Base-by-base conservation (phyloP, 2,888 invertebrate genomes). In the Allolobophora icterica region DNA sequence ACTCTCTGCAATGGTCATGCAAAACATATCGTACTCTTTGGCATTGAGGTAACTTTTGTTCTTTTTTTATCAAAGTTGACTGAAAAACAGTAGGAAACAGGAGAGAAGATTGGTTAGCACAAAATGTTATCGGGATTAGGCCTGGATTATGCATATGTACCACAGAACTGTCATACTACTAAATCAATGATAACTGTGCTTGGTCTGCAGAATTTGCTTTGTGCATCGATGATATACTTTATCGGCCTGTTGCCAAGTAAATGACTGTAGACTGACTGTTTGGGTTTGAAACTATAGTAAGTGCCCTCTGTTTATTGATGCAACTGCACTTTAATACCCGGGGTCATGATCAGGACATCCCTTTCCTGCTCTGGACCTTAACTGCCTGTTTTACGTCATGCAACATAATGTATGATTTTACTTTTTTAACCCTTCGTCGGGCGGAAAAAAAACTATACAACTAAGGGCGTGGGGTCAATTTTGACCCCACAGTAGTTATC, bases 21-120 rank as follows among this genome's bases (percentile, higher is more conserved):
- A 17, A 92, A 93, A 91, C 94, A 95, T 92, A 93, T 95, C 42
- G 94, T 95, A 19, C 92, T 95, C 17, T 95, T 95, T 94, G 95
- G 95, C 17, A 94, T 95, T 92, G 95, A 95, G 94, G 95, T 95
- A 91, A 34, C 38, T 35, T 58, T n/a, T 89, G 71, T 71, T 45
- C 45, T 38, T 38, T 71, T 30, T 71, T 30, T 11, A 71, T n/a
- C 11, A 30, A 11, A n/a, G 0, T 3, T 71, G 8, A 13, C 15
- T 71, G 15, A 8, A 71, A n/a, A 30, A 71, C n/a, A n/a, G 71
- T n/a, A n/a, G 30, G n/a, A 8, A n/a, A n/a, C n/a, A n/a, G 17
- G 17, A n/a, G 8, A n/a, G 30, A n/a, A 71, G 6, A 71, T 71
- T 58, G 24, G 30, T 58, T 11, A 58, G 58, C 3, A 30, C 24